Evolutionary conservation across 2,113 vertebrate genomes (phyloP).

Genomic region (Phoenicopterus ruber): DNA sequence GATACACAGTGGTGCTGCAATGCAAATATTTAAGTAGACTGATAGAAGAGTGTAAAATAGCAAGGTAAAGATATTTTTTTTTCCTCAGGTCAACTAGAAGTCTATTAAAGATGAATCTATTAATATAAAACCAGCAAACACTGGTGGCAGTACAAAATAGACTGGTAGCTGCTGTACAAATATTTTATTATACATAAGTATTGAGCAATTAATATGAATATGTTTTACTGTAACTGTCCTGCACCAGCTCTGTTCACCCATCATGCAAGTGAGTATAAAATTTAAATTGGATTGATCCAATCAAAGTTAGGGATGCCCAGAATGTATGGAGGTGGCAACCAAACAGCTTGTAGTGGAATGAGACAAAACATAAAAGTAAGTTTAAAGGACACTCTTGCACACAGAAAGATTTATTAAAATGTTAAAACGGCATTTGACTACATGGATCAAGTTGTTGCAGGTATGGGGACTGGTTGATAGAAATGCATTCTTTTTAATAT

Average conservation of each 20-base stretch:
- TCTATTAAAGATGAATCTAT: constrained; percentile 7
- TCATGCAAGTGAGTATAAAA: neutral
- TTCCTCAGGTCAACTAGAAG: neutral
- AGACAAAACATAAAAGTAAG: neutral
- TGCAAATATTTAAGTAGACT: constrained; percentile 33
- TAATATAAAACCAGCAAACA: neutral
- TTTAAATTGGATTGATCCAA: neutral
- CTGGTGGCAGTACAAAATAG: neutral
- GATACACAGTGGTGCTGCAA: neutral
- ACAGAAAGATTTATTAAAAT: neutral
- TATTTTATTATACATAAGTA: neutral
- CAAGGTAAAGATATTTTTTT: neutral
- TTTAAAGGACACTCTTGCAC: neutral
- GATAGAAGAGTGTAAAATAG: neutral
- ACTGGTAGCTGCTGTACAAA: neutral
- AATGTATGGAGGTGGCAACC: neutral
- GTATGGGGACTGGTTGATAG: neutral
- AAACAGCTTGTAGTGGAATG: neutral
- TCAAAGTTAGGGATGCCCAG: neutral
- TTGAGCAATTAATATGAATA: neutral
- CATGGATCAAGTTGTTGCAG: neutral
- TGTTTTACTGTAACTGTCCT: neutral
- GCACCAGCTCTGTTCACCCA: neutral
- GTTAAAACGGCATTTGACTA: neutral
- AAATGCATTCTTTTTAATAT: neutral